A percentile compares a stretch with the other conserved stretches of the same genome.
These are phyloP conservation scores for Parazoanthus atlanticus DNA, from an alignment of 92 coral and sea anemone species.

Conservation along the genomic window DNA sequence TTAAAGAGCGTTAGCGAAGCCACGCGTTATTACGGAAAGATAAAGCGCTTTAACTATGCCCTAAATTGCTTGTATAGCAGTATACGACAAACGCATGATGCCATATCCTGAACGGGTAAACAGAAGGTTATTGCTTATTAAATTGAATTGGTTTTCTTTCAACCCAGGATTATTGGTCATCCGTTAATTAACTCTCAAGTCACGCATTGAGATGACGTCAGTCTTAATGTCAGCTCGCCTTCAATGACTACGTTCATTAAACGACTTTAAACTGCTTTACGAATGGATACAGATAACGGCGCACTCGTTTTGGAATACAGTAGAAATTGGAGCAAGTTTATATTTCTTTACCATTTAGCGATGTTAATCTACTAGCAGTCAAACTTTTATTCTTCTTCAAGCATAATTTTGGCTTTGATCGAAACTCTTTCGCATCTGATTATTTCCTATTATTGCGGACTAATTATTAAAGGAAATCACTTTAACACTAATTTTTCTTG, in stretches of 20 bases:
- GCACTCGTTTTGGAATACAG: neutral
- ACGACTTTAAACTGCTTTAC: neutral
- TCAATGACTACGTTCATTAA: neutral
- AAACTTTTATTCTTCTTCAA: neutral
- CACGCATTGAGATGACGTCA: slow-evolving; percentile 73
- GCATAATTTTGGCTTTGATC: neutral
- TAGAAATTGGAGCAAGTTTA: neutral
- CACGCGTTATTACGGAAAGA: slow-evolving; percentile 57
- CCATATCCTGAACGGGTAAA: slow-evolving; percentile 42
- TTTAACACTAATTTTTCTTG: neutral
- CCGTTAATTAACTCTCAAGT: slow-evolving; percentile 82
- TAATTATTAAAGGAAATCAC: slow-evolving; percentile 15
- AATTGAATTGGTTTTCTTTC: slow-evolving; percentile 48
- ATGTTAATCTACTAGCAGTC: neutral
- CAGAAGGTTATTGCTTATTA: slow-evolving; percentile 26
- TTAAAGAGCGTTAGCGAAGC: neutral
- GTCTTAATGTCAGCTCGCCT: slow-evolving; percentile 3
- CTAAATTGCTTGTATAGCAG: slow-evolving; percentile 41
- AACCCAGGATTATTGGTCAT: slow-evolving; percentile 70
- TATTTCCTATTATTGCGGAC: neutral
- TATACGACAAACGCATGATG: slow-evolving; percentile 5
- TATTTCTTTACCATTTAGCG: too few relatives aligned
- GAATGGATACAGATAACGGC: neutral
- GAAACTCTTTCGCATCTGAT: neutral
- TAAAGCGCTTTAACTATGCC: slow-evolving; percentile 65